These are phyloP conservation scores for Gila robusta DNA, from an alignment of 2,797 vertebrate species.

Conservation along the genomic window DNA sequence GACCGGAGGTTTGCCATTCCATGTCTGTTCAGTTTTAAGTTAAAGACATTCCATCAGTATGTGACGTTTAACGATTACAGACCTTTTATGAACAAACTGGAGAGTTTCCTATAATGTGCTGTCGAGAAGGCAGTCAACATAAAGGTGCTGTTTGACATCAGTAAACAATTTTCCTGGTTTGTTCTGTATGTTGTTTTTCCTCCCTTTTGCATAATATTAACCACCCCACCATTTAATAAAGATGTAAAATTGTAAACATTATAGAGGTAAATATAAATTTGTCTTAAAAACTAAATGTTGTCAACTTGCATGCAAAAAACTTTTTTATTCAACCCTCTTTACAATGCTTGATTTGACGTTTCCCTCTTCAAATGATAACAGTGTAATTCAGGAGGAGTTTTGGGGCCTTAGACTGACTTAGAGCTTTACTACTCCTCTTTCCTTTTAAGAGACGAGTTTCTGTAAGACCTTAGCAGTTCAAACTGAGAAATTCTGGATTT, in stretches of 20 bases:
- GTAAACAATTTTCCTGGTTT: conserved; percentile 55
- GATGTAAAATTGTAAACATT: conserved; percentile 78
- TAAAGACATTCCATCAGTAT: conserved; percentile 71
- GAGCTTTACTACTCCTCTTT: background rate
- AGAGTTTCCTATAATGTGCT: conserved; percentile 51
- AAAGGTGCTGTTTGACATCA: conserved; percentile 68
- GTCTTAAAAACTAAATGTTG: conserved; percentile 67
- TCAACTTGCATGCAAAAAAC: conserved; percentile 67
- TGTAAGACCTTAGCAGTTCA: background rate
- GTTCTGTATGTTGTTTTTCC: conserved; percentile 38
- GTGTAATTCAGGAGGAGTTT: background rate
- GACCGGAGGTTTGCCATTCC: conserved; percentile 64
- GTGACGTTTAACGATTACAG: conserved; percentile 49
- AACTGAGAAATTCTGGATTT: background rate
- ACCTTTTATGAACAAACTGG: conserved; percentile 56
- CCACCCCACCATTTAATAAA: conserved; percentile 53
- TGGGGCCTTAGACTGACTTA: conserved; percentile 11
- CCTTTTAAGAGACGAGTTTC: background rate
- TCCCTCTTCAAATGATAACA: conserved; percentile 9
- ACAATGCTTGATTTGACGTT: conserved; percentile 40
- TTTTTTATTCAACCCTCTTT: conserved; percentile 27
- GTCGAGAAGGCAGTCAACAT: conserved; percentile 43
- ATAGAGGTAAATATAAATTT: conserved; percentile 73
- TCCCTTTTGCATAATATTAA: conserved; percentile 58
- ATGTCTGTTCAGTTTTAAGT: conserved; percentile 56